Evolutionary conservation across 2,113 vertebrate genomes (phyloP), one percentile per base, ranked within the genome.

Genomic region (Cyprinodon variegatus): DNA sequence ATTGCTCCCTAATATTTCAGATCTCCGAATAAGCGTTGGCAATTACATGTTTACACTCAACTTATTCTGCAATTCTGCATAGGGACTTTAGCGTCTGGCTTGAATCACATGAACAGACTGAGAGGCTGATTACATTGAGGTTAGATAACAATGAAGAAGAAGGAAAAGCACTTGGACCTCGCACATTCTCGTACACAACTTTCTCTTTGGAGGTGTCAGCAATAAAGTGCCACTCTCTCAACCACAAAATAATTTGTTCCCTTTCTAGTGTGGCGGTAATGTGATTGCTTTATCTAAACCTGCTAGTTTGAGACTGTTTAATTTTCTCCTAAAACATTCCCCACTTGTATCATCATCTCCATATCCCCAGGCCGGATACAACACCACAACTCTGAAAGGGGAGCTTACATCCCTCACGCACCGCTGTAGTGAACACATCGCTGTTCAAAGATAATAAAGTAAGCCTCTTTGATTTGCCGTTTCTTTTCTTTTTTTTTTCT

Each of bases 41-140:
- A 95, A 94, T 94, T 94, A 93, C 91, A 91, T 93, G 93, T 94
- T 94, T 93, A 94, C 92, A 93, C 88, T 85, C 85, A 89, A 87
- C 91, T 91, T 92, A 88, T 94, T 94, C 92, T 93, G 91, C 93
- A 93, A 92, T 92, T 93, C 90, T 81, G 90, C 90, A 86, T 66
- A 7, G 87, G 89, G 83, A 88, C 84, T 86, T 86, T 86, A 70
- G 89, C 68, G 84, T 83, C 78, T 83, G 84, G 70, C 65, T 17
- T 89, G 83, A 85, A 76, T 82, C 64, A 72, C 70, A 78, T 76
- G 68, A 61, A 65, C 74, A 80, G 87, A 83, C 90, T 89, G 81
- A 90, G 88, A 91, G 80, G 89, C 82, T 87, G 90, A 93, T 93
- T 84, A 90, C 88, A 87, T 81, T 79, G 84, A 73, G 85, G 87